Conservation (phyloP, 2,888 invertebrate species). For the Onchidella celtica region DNA sequence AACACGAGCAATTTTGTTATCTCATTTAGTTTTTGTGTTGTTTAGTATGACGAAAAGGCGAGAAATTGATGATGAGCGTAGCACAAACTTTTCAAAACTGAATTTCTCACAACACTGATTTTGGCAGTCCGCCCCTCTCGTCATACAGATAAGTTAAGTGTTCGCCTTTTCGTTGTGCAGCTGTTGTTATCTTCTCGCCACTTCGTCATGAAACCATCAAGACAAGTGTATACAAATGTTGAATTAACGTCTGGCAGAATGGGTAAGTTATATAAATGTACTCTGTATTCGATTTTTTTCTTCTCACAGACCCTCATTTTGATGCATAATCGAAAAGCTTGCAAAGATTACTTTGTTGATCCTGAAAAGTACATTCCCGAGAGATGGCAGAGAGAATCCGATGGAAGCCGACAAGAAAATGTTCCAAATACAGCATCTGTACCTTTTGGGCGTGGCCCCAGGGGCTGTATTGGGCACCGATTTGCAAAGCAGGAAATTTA, state of each 20-base stretch:
- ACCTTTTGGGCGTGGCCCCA: constrained; percentile 59
- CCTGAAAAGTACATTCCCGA: constrained; percentile 66
- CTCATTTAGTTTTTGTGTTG: no score
- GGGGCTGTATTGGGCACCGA: constrained; percentile 79
- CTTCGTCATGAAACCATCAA: no score
- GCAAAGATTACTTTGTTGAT: constrained; percentile 6
- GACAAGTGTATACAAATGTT: no score
- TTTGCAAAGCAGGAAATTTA: constrained; percentile 65
- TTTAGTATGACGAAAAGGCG: no score
- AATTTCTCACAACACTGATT: no score
- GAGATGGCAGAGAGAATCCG: constrained; percentile 65
- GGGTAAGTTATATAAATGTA: neutral
- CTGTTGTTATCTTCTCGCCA: no score
- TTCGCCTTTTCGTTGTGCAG: no score
- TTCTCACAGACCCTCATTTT: constrained; percentile 1
- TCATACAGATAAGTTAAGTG: no score
- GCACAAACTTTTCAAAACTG: neutral
- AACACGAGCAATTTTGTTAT: no score
- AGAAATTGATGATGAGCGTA: neutral
- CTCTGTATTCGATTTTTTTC: neutral
- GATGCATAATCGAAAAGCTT: neutral
- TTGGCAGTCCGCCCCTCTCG: no score
- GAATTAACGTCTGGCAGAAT: no score
- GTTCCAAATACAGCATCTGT: constrained; percentile 32
- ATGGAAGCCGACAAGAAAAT: constrained; percentile 25